Evolutionary conservation across 2,797 vertebrate genomes (phyloP).

Genomic region (Prionace glauca): DNA sequence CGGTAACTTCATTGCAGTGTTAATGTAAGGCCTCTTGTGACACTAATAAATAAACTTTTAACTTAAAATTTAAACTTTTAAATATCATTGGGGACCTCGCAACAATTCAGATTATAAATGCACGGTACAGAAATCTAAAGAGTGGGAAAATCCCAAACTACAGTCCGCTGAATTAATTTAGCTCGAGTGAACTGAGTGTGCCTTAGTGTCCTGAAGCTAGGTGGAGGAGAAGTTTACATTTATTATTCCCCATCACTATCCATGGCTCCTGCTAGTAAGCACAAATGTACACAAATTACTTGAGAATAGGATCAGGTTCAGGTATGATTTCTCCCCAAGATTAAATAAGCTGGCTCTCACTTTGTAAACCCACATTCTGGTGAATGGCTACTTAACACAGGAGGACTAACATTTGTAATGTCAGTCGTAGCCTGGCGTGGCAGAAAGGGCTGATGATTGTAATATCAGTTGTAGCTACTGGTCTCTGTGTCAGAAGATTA

Average conservation of each 20-base stretch:
- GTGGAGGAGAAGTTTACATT: not conserved
- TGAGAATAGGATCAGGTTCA: not conserved
- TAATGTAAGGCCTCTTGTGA: no score
- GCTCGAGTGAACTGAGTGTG: not conserved
- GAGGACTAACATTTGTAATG: not conserved
- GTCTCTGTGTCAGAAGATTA: not conserved
- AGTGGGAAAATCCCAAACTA: not conserved
- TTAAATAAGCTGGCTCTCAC: not conserved
- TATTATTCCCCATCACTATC: not conserved
- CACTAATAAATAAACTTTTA: no score
- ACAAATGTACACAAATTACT: not conserved
- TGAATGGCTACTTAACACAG: not conserved
- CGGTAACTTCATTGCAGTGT: no score
- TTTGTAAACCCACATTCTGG: not conserved
- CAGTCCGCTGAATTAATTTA: not conserved
- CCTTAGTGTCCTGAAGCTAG: not conserved
- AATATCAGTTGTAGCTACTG: not conserved
- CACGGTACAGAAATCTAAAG: not conserved
- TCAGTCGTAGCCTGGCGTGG: not conserved
- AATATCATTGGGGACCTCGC: not conserved
- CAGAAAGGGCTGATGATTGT: not conserved
- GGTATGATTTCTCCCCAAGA: no score
- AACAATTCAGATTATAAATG: not conserved
- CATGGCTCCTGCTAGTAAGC: not conserved
- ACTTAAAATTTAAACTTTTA: not conserved